Base-by-base conservation (phyloP, 1,140 invertebrate species). In the Drosophila takahashii region DNA sequence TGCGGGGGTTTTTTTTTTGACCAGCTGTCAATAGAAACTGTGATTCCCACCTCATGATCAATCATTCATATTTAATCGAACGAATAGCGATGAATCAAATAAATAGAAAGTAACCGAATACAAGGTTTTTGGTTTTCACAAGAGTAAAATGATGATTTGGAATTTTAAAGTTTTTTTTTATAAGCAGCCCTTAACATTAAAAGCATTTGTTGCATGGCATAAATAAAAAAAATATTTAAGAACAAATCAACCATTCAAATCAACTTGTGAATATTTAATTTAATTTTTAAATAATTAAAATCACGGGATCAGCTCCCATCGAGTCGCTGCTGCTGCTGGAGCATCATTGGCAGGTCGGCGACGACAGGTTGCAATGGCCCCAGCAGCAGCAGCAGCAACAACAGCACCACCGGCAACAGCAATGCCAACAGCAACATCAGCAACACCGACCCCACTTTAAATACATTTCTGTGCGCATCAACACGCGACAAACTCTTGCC, bases 391-490 rank as follows among this genome's bases (percentile, higher is more conserved):
- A 42, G 9, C 26, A 37, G n/a, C 8, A 45, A 44, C 42, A 39
- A n/a, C 52, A 41, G 36, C 47, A 42, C 7, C 37, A 64, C 15
- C 39, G 45, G 48, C 62, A 42, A 16, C 22, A 29, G n/a, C 47
- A 61, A 51, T n/a, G 13, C 11, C 56, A 34, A 18, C 58, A 50
- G 58, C 58, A 60, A 13, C 44, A 60, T 13, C 60, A 16, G 41
- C 64, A 70, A 34, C 52, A 72, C 44, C 37, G 29, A 36, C 26
- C 45, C 45, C 51, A 75, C 71, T 66, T 75, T 75, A 84, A 80
- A 84, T 73, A 85, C 77, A 85, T 81, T 80, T 85, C 66, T 80
- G 81, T 74, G 77, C 72, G 67, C 81, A 77, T 77, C 81, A 85
- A 80, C 72, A 77, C 71, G 71, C 80, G 80, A 79, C 80, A 80